Evolutionary conservation across 2,888 invertebrate species (phyloP).

Genomic region (Aproaerema taeniolella): DNA sequence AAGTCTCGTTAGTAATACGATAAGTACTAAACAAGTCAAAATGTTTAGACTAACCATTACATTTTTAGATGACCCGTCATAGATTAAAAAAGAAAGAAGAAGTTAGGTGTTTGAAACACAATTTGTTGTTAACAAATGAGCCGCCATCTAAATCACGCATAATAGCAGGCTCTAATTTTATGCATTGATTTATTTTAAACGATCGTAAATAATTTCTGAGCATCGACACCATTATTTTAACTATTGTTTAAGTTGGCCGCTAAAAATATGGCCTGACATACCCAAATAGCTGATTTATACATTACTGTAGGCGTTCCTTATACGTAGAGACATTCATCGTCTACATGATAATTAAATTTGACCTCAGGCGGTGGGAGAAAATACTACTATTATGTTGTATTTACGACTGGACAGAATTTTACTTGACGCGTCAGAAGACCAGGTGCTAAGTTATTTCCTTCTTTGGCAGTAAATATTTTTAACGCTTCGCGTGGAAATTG

Average conservation of each 20-base stretch:
- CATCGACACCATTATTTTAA: conserved; percentile 65
- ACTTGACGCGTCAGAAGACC: conserved; percentile 55
- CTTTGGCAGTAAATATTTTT: conserved; percentile 49
- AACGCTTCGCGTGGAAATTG: conserved; percentile 34
- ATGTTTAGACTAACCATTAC: no score
- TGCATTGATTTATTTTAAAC: conserved; percentile 71
- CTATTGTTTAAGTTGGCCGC: conserved; percentile 64
- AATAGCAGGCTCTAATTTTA: conserved; percentile 65
- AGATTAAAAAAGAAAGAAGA: background rate
- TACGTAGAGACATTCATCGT: conserved; percentile 44
- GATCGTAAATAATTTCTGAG: conserved; percentile 66
- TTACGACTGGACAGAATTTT: conserved; percentile 54
- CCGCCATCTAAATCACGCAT: conserved; percentile 66
- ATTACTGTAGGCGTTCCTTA: conserved; percentile 55
- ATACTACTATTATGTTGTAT: conserved; percentile 51
- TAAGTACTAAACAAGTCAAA: no score
- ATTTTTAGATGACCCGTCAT: background rate
- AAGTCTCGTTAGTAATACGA: no score
- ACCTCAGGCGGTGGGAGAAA: conserved; percentile 55
- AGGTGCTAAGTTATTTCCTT: conserved; percentile 50
- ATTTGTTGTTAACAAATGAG: conserved; percentile 57
- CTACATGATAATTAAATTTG: conserved; percentile 74
- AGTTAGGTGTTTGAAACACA: conserved; percentile 26
- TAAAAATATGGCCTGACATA: conserved; percentile 47
- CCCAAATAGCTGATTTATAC: conserved; percentile 52